phyloP scores from a whole-genome alignment of 2,113 vertebrate genomes.

The Phasianus colchicus region DNA sequence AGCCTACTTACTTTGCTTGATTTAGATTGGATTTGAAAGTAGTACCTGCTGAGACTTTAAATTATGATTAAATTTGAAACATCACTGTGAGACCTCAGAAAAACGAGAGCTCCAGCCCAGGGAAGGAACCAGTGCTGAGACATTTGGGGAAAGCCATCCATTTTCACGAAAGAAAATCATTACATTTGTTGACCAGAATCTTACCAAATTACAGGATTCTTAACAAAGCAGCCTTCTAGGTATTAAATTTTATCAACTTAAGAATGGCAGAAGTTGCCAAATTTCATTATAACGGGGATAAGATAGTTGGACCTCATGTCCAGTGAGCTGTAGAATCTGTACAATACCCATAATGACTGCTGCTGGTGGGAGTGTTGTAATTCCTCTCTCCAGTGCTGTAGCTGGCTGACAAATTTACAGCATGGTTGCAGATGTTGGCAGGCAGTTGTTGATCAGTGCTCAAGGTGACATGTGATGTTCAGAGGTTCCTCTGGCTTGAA shows the following conservation, averaged over 20 bases:
- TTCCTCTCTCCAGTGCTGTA: not conserved
- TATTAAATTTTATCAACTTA: not conserved
- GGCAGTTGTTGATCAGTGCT: not conserved
- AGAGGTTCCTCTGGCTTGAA: not conserved
- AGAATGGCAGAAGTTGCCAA: not conserved
- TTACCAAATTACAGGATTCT: not conserved
- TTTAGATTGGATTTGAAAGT: slow-evolving; percentile 46
- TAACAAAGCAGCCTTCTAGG: not conserved
- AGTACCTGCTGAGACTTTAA: slow-evolving; percentile 32
- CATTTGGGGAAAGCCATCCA: slow-evolving; percentile 20
- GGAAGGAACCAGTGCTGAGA: not conserved
- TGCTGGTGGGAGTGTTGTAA: fast-evolving
- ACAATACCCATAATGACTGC: fast-evolving
- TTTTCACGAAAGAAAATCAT: slow-evolving; percentile 54
- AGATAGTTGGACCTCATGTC: not conserved
- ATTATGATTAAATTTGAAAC: slow-evolving; percentile 41
- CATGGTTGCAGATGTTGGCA: not conserved
- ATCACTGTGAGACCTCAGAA: slow-evolving; percentile 1
- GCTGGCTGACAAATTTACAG: not conserved
- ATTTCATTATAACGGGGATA: not conserved
- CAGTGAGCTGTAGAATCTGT: not conserved
- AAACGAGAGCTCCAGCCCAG: fast-evolving
- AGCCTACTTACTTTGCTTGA: not conserved
- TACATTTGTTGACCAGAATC: not conserved
- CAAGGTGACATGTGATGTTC: not conserved